Base-by-base conservation (phyloP, 2,113 vertebrate species). In the Podarcis muralis region DNA sequence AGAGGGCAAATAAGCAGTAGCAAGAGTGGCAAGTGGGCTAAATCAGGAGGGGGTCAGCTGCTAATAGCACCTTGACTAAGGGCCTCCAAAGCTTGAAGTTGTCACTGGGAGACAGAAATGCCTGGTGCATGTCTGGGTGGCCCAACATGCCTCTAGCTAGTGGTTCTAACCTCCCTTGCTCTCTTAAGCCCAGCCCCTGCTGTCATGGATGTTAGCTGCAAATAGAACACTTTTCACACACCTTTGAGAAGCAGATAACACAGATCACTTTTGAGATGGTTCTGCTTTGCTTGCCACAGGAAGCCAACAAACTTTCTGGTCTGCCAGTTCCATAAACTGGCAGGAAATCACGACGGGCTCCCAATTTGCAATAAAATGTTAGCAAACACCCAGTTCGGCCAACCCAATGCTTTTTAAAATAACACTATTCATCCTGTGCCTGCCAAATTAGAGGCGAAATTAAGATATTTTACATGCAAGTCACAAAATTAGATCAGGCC, bases 401-500 rank as follows among this genome's bases (percentile, higher is more conserved):
- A 82, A 15, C 23, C 66, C 32, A 87, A 30, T 66, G 35, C 35
- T 66, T 62, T 65, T 82, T 88, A 30, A 69, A 78, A 87, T 82
- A 88, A 65, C 37, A 77, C 32, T 12, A 66, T 22, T 83, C 53
- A n/a, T 75, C 20, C 30, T 76, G n/a, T 35, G 57, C 8, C n/a
- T 77, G 72, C 59, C 72, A 68, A 83, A 83, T 75, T 65, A 37
- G 5, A 75, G 23, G 2, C 18, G 48, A 53, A 65, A 86, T 35
- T 78, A 86, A 76, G 59, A 23, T 32, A 76, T 43, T 76, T 66
- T 65, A 83, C 30, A 66, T 83, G 27, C 20, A 88, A 62, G 37
- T 66, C 71, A 53, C 30, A 66, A 88, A 66, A 83, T 77, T 69
- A 77, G 71, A 83, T 88, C 80, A 88, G 59, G 32, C 18, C 68